phyloP scores from a whole-genome alignment of 2,888 invertebrate genomes.

The Spisula solida region DNA sequence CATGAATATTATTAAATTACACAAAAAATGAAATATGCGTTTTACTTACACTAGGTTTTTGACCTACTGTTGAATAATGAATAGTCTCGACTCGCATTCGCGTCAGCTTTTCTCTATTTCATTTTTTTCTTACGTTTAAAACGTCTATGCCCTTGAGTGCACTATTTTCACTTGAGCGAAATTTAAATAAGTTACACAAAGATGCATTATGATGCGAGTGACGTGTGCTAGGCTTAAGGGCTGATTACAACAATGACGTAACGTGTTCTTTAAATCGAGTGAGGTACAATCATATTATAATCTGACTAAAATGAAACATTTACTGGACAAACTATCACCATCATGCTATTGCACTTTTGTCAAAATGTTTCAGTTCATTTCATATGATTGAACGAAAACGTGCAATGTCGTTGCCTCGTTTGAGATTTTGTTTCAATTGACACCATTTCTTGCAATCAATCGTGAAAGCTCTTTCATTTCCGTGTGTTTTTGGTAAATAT shows the following conservation, averaged over 20 bases:
- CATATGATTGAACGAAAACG: too few species aligned
- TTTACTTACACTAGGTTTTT: background rate
- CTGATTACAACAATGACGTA: too few species aligned
- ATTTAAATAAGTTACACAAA: background rate
- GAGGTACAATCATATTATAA: background rate
- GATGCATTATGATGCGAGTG: background rate
- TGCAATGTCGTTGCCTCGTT: background rate
- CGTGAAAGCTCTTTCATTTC: too few species aligned
- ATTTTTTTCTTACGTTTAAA: background rate
- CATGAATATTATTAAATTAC: slow-evolving; percentile 12
- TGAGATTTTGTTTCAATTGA: background rate
- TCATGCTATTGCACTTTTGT: background rate
- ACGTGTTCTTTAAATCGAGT: too few species aligned
- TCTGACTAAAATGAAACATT: background rate
- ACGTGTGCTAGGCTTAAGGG: too few species aligned
- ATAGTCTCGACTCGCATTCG: background rate
- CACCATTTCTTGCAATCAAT: too few species aligned
- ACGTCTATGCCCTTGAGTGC: slow-evolving; percentile 1
- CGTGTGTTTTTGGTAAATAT: too few species aligned
- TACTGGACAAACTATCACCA: background rate
- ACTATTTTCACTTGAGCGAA: background rate
- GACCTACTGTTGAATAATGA: background rate
- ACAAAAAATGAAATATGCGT: background rate
- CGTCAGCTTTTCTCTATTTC: background rate
- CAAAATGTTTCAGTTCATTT: background rate